phyloP scores from a whole-genome alignment of 2,797 vertebrate genomes.

The Clamator glandarius region DNA sequence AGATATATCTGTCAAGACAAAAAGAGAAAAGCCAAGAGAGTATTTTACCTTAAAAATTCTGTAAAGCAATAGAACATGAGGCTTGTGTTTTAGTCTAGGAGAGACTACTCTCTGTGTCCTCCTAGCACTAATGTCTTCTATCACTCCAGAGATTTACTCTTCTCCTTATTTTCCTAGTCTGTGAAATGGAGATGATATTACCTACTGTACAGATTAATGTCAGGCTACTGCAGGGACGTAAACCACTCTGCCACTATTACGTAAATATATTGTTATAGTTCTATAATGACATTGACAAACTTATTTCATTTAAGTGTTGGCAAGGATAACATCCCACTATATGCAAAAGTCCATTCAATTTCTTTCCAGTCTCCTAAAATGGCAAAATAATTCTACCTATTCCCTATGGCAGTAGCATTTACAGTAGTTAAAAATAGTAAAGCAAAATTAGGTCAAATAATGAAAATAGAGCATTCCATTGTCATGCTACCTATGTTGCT shows the following conservation, averaged over 20 bases:
- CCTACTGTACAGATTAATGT: slow-evolving; percentile 15
- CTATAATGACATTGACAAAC: slow-evolving; percentile 59
- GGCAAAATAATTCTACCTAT: slow-evolving; percentile 51
- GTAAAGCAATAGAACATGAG: not conserved
- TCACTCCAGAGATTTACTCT: not conserved
- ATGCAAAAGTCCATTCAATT: slow-evolving; percentile 35
- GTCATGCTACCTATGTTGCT: not conserved
- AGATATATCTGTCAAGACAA: not conserved
- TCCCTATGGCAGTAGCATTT: slow-evolving; percentile 44
- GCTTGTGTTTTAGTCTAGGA: not conserved
- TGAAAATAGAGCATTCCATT: slow-evolving; percentile 23
- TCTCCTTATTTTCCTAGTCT: not conserved
- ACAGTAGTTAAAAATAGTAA: slow-evolving; percentile 55
- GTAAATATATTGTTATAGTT: slow-evolving; percentile 60
- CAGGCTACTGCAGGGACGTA: slow-evolving; percentile 27
- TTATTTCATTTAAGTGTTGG: slow-evolving; percentile 44
- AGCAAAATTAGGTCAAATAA: slow-evolving; percentile 17
- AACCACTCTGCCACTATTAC: slow-evolving; percentile 8
- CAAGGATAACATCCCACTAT: slow-evolving; percentile 33
- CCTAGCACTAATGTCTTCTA: not conserved
- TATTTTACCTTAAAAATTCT: not conserved
- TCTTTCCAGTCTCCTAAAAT: slow-evolving; percentile 48
- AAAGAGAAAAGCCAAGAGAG: not conserved
- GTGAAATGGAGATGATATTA: not conserved
- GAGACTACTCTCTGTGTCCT: not conserved